These are phyloP conservation scores for Tethea ocularis DNA, from an alignment of 2,888 invertebrate genomes.

Conservation along the genomic window DNA sequence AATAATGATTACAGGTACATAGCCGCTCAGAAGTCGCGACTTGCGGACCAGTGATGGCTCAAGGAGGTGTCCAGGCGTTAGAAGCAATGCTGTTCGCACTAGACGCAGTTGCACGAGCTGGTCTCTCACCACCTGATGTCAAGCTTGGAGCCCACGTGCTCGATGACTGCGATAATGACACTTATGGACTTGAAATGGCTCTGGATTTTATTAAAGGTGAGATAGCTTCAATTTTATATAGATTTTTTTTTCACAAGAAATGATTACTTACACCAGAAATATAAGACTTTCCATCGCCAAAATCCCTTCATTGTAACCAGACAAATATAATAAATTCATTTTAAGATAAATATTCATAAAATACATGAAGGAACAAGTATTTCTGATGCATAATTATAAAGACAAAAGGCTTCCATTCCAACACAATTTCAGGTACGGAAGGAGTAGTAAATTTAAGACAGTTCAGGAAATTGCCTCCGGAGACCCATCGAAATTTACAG, in stretches of 20 bases:
- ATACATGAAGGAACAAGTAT: background rate
- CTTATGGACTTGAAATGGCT: constrained; percentile 97
- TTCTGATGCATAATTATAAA: background rate
- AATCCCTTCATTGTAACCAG: too few species aligned
- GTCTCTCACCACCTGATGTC: constrained; percentile 74
- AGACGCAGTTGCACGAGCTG: constrained; percentile 87
- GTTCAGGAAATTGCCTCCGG: background rate
- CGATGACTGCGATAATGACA: constrained; percentile 98
- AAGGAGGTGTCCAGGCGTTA: constrained; percentile 92
- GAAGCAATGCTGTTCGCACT: constrained; percentile 95
- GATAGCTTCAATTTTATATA: too few species aligned
- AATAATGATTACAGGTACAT: constrained; percentile 80
- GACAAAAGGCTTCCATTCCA: background rate
- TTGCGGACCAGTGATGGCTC: constrained; percentile 95
- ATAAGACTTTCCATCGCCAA: too few species aligned
- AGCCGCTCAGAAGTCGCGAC: constrained; percentile 90
- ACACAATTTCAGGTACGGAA: background rate
- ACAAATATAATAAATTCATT: too few species aligned
- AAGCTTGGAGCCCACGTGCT: constrained; percentile 92
- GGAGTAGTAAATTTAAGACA: background rate
- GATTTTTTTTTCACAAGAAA: too few species aligned
- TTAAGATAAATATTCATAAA: constrained; percentile 7
- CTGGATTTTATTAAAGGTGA: constrained; percentile 98
- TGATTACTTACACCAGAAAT: background rate
- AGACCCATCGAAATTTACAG: background rate